Evolutionary conservation across 2,888 invertebrate species (phyloP).

Genomic region (Melieria omissa): DNA sequence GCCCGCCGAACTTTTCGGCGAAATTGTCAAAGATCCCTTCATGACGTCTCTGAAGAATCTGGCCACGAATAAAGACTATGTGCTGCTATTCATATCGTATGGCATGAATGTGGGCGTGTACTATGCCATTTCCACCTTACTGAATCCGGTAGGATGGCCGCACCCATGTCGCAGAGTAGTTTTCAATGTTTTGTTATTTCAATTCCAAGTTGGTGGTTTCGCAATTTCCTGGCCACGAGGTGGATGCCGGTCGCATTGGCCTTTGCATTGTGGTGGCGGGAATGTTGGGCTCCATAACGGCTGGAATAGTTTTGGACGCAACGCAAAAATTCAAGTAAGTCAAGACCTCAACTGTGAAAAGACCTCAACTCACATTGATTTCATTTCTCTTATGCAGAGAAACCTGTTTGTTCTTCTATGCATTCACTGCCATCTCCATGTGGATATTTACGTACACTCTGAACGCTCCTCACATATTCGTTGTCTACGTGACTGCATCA

Average conservation of each 20-base stretch:
- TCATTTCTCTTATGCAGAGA: slow-evolving; percentile 71
- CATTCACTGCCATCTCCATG: slow-evolving; percentile 91
- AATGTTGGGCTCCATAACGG: slow-evolving; percentile 91
- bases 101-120: too few species aligned
- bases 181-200: too few species aligned
- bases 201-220: slow-evolving; percentile 74
- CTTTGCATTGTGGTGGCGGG: slow-evolving; percentile 91
- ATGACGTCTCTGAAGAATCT: too few species aligned
- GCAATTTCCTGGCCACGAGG: slow-evolving; percentile 77
- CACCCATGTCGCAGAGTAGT: too few species aligned
- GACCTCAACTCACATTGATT: too few species aligned
- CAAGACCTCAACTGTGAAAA: background rate
- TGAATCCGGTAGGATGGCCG: too few species aligned
- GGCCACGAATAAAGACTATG: too few species aligned
- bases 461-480: slow-evolving; percentile 77
- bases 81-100: too few species aligned
- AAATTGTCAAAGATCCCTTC: too few species aligned
- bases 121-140: too few species aligned
- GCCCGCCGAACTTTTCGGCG: too few species aligned
- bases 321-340: slow-evolving; percentile 92
- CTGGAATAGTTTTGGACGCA: slow-evolving; percentile 90
- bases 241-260: slow-evolving; percentile 91
- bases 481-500: slow-evolving; percentile 88
- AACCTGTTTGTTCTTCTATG: slow-evolving; percentile 91
- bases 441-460: slow-evolving; percentile 91